phyloP scores from a whole-genome alignment of 2,888 invertebrate species.

The Hemithea aestivaria region DNA sequence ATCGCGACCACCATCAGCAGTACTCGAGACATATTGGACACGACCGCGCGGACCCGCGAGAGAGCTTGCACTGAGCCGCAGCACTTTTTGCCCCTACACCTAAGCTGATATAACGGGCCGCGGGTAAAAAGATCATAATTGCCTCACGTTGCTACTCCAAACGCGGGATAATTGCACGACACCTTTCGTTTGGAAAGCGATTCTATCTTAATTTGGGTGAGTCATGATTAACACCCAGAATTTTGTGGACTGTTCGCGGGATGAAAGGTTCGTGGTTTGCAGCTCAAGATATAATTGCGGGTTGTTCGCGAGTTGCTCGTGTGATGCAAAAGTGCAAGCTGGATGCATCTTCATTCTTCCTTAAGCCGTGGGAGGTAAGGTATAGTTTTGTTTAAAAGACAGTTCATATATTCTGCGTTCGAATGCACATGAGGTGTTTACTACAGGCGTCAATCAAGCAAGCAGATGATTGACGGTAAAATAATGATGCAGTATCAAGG shows the following conservation, averaged over 20 bases:
- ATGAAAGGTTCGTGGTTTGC: constrained; percentile 12
- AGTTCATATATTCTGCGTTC: constrained; percentile 23
- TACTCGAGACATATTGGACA: constrained; percentile 37
- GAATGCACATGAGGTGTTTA: constrained; percentile 36
- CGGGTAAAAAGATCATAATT: constrained; percentile 75
- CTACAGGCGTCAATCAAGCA: constrained; percentile 47
- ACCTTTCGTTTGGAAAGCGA: constrained; percentile 77
- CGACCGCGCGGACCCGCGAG: constrained; percentile 55
- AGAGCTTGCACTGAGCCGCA: constrained; percentile 55
- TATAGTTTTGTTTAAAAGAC: constrained; percentile 22
- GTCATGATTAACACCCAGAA: constrained; percentile 48
- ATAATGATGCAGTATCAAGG: constrained; percentile 67
- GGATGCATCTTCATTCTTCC: constrained; percentile 17
- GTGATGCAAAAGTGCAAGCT: constrained; percentile 21
- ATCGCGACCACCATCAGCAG: constrained; percentile 47
- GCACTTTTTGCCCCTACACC: constrained; percentile 63
- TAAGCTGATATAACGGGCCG: constrained; percentile 72
- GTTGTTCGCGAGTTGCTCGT: constrained; percentile 32
- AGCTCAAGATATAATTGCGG: constrained; percentile 31
- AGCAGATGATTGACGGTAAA: constrained; percentile 48
- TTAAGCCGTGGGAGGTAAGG: constrained; percentile 26
- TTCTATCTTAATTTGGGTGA: constrained; percentile 65
- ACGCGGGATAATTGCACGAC: constrained; percentile 65
- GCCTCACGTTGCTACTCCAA: constrained; percentile 52
- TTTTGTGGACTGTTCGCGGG: constrained; percentile 32